These are phyloP conservation scores for Phragmatobia fuliginosa DNA, from an alignment of 2,888 invertebrate genomes.

Conservation along the genomic window DNA sequence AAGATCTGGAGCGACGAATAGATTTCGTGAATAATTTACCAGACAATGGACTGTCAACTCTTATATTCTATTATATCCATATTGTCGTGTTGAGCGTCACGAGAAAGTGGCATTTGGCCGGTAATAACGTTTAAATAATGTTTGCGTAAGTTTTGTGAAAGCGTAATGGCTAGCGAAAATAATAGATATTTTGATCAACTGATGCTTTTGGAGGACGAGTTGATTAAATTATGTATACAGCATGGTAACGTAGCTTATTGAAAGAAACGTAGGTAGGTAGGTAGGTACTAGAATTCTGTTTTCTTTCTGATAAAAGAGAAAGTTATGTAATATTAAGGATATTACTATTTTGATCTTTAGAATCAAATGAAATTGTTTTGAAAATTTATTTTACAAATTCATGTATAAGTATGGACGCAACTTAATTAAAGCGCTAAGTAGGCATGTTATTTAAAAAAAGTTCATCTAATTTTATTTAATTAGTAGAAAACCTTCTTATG, in stretches of 20 bases:
- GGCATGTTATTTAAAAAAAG: too few relatives aligned
- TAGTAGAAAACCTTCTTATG: too few relatives aligned
- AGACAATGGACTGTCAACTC: conserved; percentile 80
- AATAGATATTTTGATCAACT: conserved; percentile 33
- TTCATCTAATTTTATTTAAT: too few relatives aligned
- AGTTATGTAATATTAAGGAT: not conserved
- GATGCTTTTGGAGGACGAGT: conserved; percentile 29
- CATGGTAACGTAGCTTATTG: not conserved
- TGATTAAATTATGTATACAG: not conserved
- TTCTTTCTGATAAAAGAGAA: not conserved
- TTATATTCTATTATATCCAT: conserved; percentile 70
- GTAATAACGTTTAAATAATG: conserved; percentile 57
- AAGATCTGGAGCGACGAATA: conserved; percentile 80
- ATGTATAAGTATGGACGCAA: too few relatives aligned
- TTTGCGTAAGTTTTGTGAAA: conserved; percentile 54
- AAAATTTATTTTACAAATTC: too few relatives aligned
- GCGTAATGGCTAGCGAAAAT: conserved; percentile 51
- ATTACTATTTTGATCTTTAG: not conserved
- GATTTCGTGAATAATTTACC: conserved; percentile 84
- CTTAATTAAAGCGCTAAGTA: too few relatives aligned
- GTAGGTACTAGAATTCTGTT: not conserved
- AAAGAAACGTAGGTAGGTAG: too few relatives aligned
- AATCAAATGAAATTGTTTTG: not conserved
- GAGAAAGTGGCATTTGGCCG: conserved; percentile 66
- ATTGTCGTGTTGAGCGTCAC: conserved; percentile 56